Base-by-base conservation (phyloP, 2,888 invertebrate genomes). In the Melieria picta region DNA sequence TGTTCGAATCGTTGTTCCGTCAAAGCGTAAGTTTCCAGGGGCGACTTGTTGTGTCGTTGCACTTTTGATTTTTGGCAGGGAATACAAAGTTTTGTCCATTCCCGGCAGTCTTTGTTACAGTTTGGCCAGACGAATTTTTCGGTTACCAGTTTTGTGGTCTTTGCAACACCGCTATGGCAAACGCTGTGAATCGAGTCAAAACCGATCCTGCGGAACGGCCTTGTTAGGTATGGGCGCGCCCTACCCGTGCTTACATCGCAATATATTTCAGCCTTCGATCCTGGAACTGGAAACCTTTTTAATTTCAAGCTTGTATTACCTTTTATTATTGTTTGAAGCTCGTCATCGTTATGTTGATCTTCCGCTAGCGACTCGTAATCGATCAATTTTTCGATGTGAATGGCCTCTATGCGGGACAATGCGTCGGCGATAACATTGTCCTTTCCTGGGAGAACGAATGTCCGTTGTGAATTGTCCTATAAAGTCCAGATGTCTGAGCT, bases 401-500 rank as follows among this genome's bases (percentile, higher is more conserved):
- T 50, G 5, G 58, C 48, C 13, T 63, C 16, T 13, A 63, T 47
- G 6, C 73, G 65, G 1, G 75, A 77, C 4, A 75, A 65, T 5
- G 75, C 69, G 11, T 77, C 75, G 4, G 76, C 75, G 1, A 74
- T 63, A 7, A 71, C 47, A 42, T 76, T 77, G 7, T 74, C 16
- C 4, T 48, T 68, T 2, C 74, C 77, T 0, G 60, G 11, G 4
- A 74, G 65, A 68, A 0, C 63, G 42, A 11, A 76, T 77, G 11
- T 75, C 73, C 0, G 69, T 72, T 0, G 75, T 69, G 50, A 76
- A 76, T 65, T 76, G 75, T 9, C 74, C 73, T 1, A 77, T 72
- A 30, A 62, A 75, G 7, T 77, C 73, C 0, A 74, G n/a, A 9
- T 78, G 75, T 0, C 75, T 69, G 10, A 48, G 16, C 62, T 72